Evolutionary conservation across 2,113 vertebrate species (phyloP).

Genomic region (Columba livia): DNA sequence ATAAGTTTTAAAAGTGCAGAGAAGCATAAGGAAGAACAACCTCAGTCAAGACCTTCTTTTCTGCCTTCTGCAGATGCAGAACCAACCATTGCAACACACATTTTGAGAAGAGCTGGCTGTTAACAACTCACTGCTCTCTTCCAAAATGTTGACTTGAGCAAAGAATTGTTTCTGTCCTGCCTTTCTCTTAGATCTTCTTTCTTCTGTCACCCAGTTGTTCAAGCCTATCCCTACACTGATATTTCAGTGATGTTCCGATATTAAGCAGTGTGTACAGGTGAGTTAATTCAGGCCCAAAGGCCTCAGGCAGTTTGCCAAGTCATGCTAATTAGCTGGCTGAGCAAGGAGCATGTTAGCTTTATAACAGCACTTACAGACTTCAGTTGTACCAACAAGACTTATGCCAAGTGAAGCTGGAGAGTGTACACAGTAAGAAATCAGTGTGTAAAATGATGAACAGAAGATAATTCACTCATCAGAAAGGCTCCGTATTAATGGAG

Average conservation of each 20-base stretch:
- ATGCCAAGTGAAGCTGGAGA: neutral
- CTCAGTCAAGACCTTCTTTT: neutral
- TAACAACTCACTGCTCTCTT: neutral
- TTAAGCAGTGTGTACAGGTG: neutral
- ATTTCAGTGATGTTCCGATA: neutral
- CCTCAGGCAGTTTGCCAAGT: neutral
- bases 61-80: neutral
- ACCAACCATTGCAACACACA: neutral
- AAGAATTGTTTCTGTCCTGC: neutral
- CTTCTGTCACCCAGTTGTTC: neutral
- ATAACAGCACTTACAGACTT: neutral
- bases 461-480: neutral
- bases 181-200: neutral
- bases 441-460: neutral
- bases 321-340: constrained; percentile 5
- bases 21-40: neutral
- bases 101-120: neutral
- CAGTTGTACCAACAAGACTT: neutral
- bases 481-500: neutral
- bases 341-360: neutral
- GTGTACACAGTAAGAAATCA: rapidly evolving
- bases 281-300: neutral
- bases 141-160: neutral
- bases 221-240: neutral
- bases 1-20: neutral